Evolutionary conservation across 1,140 invertebrate genomes (phyloP), one percentile per base, ranked within the genome.

Genomic region (Musca vetustissima): DNA sequence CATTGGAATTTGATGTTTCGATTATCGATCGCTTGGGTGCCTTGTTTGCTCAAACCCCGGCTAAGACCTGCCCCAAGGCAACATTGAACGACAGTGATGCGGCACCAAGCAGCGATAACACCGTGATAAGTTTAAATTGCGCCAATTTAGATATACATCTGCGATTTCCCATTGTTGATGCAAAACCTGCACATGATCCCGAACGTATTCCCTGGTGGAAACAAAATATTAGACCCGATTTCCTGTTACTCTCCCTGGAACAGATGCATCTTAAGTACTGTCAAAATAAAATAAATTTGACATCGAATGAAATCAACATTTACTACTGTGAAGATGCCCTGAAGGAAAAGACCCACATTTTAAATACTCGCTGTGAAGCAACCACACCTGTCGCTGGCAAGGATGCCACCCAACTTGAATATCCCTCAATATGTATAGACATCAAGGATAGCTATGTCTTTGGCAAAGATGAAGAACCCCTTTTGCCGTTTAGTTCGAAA

Each of bases 121-220:
- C 9, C 36, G n/a, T n/a, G n/a, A 64, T 25, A 66, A 66, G 69
- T 32, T 48, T 64, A 15, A 61, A 36, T 19, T 32, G 36, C 17
- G 6, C 28, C 24, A 17, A 24, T 19, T 19, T 64, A 21, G 25
- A 66, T 55, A 21, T 66, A 21, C 67, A 64, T 3, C 22, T 70
- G 28, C 25, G 69, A 9, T 97, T 98, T 85, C 96, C 95, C 0
- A 88, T 96, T 71, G 92, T 93, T 50, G 95, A 97, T 82, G 86
- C 96, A 17, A 86, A 94, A 49, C 88, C 91, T 0, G 74, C 88
- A 2, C 86, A 90, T 73, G 89, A 93, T 76, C 88, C 90, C 78
- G 86, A 88, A 52, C 85, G 89, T 73, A 79, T 88, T 2, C 91
- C 91, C 7, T 95, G 91, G 87, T 95, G 93, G 89, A 87, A 89